Conservation (phyloP, 2,888 invertebrate species). For the Chymomyza caudatula region DNA sequence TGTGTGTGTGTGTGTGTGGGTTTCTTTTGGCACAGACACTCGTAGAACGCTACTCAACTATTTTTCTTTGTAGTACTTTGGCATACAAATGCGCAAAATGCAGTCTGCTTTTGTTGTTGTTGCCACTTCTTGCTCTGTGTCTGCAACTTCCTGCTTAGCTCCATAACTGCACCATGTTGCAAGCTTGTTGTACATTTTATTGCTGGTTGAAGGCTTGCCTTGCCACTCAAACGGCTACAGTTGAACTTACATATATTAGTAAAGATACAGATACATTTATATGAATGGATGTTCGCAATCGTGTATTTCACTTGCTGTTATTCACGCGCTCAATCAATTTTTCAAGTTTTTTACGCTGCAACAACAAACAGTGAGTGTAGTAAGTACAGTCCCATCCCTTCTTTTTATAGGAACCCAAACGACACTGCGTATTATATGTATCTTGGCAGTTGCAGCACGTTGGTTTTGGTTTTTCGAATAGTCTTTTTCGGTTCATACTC, state of each 20-base stretch:
- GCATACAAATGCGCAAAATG: slow-evolving; percentile 66
- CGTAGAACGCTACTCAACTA: slow-evolving; percentile 30
- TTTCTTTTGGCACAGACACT: slow-evolving; percentile 41
- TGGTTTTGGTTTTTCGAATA: neutral
- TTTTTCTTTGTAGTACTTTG: slow-evolving; percentile 31
- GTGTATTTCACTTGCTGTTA: slow-evolving; percentile 61
- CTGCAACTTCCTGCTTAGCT: neutral
- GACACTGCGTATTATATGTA: neutral
- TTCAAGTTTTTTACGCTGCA: slow-evolving; percentile 54
- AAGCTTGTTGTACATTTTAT: slow-evolving; percentile 68
- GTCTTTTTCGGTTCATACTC: neutral
- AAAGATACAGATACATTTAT: neutral
- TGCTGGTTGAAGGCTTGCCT: slow-evolving; percentile 36
- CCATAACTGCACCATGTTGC: neutral
- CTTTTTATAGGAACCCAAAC: too few relatives aligned
- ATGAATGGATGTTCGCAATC: neutral
- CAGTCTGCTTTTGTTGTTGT: slow-evolving; percentile 23
- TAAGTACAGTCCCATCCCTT: slow-evolving; percentile 3
- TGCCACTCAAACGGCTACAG: slow-evolving; percentile 11
- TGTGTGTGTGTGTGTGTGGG: too few relatives aligned
- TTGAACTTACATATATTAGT: slow-evolving; percentile 56
- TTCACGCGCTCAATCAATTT: slow-evolving; percentile 71
- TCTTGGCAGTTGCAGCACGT: neutral
- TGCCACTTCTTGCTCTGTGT: neutral
- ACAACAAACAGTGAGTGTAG: slow-evolving; percentile 5